Conservation (phyloP, 2,113 vertebrate species). For the Pseudorhombus dupliciocellatus region DNA sequence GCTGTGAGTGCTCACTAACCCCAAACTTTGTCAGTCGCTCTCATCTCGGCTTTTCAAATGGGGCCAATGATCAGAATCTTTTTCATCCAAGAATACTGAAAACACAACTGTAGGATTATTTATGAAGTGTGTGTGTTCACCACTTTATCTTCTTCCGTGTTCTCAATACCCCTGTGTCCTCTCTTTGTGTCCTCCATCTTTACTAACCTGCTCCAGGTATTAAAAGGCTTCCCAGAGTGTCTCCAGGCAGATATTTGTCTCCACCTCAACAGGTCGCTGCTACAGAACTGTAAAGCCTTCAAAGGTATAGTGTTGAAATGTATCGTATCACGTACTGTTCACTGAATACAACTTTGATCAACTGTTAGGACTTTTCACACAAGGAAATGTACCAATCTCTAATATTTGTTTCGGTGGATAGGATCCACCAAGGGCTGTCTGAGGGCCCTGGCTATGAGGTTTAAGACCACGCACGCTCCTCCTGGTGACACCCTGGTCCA, state of each 20-base stretch:
- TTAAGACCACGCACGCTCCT: slow-evolving; percentile 90
- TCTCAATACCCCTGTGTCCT: not conserved
- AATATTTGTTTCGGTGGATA: not conserved
- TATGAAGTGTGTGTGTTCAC: too few species aligned
- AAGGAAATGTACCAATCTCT: not conserved
- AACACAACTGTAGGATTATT: too few species aligned
- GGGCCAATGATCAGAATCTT: too few species aligned
- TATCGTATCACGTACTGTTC: not conserved
- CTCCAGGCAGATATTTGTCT: slow-evolving; percentile 93
- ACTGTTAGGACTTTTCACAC: too few species aligned
- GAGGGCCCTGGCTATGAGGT: slow-evolving; percentile 90
- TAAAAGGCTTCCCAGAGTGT: slow-evolving; percentile 93
- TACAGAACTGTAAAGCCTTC: slow-evolving; percentile 91
- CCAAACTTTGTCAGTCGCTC: not conserved
- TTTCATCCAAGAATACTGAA: too few species aligned
- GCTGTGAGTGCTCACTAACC: slow-evolving; percentile 71
- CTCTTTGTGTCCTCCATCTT: not conserved
- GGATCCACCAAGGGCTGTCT: slow-evolving; percentile 90
- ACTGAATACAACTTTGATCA: too few species aligned
- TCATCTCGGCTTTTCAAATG: too few species aligned
- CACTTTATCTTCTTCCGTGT: not conserved
- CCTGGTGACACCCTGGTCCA: slow-evolving; percentile 92
- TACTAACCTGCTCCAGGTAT: slow-evolving; percentile 77
- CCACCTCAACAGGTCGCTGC: slow-evolving; percentile 88
- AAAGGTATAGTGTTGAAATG: slow-evolving; percentile 66